phyloP scores from a whole-genome alignment of 1,140 invertebrate species.

The Heliconius hewitsoni region DNA sequence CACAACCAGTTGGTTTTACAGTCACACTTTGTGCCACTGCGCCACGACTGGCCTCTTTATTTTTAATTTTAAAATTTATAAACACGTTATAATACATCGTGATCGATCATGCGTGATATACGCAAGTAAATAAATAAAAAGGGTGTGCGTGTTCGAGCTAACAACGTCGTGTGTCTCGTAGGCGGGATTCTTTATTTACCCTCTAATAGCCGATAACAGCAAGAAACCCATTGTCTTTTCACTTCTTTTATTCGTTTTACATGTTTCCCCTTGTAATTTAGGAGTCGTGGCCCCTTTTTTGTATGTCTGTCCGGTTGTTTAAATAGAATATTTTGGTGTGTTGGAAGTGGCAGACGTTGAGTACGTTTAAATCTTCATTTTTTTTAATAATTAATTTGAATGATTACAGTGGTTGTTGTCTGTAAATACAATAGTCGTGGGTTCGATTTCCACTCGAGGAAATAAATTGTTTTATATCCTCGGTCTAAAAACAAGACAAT shows the following conservation, averaged over 20 bases:
- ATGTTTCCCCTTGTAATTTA: constrained; percentile 48
- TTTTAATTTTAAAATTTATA: background rate
- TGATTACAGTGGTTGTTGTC: background rate
- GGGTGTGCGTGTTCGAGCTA: constrained; percentile 23
- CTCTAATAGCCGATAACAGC: constrained; percentile 48
- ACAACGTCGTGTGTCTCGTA: constrained; percentile 38
- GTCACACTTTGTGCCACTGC: background rate
- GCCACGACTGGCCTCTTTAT: too few relatives aligned
- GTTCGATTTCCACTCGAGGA: background rate
- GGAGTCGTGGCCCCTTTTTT: constrained; percentile 52
- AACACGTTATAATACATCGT: background rate
- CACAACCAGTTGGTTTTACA: too few relatives aligned
- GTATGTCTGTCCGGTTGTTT: constrained; percentile 41
- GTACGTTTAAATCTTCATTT: background rate
- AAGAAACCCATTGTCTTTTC: constrained; percentile 46
- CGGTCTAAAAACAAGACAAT: background rate
- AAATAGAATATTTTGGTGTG: background rate
- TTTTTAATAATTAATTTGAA: background rate
- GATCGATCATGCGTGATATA: background rate
- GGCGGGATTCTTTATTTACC: constrained; percentile 51
- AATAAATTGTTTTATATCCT: too few relatives aligned
- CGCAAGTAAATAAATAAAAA: background rate
- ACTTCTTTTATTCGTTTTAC: constrained; percentile 47
- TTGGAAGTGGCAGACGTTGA: background rate
- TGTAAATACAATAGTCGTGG: background rate